phyloP scores from a whole-genome alignment of 2,113 vertebrate genomes.

The Ardeotis arabs region DNA sequence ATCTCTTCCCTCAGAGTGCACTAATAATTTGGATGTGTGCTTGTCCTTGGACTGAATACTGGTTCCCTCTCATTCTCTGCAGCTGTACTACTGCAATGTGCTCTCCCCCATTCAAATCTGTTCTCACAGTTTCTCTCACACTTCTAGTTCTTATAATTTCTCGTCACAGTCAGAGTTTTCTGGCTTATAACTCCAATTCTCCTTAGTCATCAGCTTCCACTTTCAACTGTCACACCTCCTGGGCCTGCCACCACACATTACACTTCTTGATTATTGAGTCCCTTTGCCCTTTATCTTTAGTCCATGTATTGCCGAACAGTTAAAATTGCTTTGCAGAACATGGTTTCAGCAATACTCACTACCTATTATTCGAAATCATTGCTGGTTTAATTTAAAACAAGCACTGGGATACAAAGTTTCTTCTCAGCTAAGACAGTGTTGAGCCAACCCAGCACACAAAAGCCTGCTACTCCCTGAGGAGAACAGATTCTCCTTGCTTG shows the following conservation, averaged over 20 bases:
- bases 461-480: not conserved
- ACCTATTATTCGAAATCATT: not conserved
- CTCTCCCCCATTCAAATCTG: not conserved
- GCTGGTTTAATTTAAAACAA: not conserved
- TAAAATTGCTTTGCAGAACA: not conserved
- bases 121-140: not conserved
- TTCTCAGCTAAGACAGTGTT: not conserved
- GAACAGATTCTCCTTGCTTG: not conserved
- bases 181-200: not conserved
- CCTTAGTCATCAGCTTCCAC: not conserved
- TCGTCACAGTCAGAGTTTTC: not conserved
- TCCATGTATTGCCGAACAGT: not conserved
- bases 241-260: not conserved
- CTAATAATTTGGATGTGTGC: accelerated
- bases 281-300: not conserved
- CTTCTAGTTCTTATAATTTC: not conserved
- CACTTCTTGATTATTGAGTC: accelerated
- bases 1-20: not conserved
- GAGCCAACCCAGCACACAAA: not conserved
- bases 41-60: not conserved
- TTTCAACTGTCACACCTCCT: not conserved
- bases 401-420: not conserved
- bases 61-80: not conserved
- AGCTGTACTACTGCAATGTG: accelerated
- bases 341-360: not conserved